These are phyloP conservation scores for Numida meleagris DNA, from an alignment of 2,113 vertebrate genomes.

Conservation along the genomic window DNA sequence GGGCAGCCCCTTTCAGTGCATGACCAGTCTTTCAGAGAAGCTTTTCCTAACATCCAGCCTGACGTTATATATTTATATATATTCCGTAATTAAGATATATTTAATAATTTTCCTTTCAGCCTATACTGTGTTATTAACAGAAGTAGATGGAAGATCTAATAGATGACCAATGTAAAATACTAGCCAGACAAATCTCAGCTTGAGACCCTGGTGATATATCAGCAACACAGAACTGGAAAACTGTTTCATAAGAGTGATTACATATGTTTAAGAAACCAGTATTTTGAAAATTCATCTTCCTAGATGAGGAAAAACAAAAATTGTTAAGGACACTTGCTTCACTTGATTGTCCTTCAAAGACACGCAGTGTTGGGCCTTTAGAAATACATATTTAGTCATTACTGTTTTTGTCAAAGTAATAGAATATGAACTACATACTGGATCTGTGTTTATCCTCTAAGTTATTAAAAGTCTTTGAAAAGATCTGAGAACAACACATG, in stretches of 20 bases:
- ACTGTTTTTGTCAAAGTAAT: background rate
- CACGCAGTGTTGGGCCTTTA: background rate
- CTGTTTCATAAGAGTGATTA: fast-evolving
- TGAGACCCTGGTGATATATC: background rate
- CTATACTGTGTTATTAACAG: background rate
- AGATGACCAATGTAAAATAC: background rate
- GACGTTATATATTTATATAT: background rate
- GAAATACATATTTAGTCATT: background rate
- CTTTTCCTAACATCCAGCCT: too few species aligned
- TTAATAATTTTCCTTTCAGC: background rate
- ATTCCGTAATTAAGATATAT: background rate
- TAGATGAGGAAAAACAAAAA: background rate
- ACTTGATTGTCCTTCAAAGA: background rate
- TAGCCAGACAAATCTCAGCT: background rate
- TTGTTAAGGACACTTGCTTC: background rate
- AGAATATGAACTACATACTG: background rate
- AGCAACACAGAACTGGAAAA: background rate
- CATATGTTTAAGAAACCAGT: background rate
- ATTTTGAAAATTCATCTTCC: background rate
- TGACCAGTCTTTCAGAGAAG: too few species aligned
- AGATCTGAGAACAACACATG: background rate
- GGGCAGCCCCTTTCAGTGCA: too few species aligned
- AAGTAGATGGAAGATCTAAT: background rate
- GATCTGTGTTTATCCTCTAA: background rate
- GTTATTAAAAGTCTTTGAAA: background rate